These are phyloP conservation scores for Caenorhabditis tropicalis DNA, from an alignment of 1,140 invertebrate genomes.

Conservation along the genomic window DNA sequence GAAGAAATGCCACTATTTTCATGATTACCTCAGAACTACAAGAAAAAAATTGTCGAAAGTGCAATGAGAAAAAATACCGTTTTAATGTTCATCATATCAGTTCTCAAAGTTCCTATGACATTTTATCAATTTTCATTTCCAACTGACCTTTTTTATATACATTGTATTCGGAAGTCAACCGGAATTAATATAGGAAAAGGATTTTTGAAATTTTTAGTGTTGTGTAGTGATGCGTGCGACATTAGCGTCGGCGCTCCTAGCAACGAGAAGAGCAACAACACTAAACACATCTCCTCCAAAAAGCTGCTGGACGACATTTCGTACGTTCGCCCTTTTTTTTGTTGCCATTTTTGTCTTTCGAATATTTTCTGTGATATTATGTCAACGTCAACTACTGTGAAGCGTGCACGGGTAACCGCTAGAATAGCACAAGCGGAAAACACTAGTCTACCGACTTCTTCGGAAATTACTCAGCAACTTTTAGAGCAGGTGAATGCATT, in stretches of 20 bases:
- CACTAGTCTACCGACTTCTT: constrained; percentile 24
- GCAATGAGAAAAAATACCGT: neutral
- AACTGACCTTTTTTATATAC: neutral
- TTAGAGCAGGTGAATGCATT: neutral
- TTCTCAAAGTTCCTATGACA: neutral
- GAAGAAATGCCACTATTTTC: neutral
- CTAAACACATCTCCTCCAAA: neutral
- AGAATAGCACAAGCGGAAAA: constrained; percentile 31
- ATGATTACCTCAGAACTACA: neutral
- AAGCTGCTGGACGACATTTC: constrained; percentile 1
- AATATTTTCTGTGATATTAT: neutral
- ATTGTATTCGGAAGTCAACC: neutral
- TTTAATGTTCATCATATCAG: neutral
- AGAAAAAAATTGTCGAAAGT: neutral
- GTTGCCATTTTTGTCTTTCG: neutral
- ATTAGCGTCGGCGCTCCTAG: neutral
- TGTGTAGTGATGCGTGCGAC: neutral
- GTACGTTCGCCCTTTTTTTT: constrained; percentile 31
- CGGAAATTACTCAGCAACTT: constrained; percentile 24
- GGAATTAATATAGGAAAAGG: no score
- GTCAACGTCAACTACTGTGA: constrained; percentile 16
- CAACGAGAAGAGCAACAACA: neutral
- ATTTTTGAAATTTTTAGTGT: neutral
- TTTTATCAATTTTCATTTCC: constrained; percentile 20
- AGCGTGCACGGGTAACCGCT: constrained; percentile 30